Base-by-base conservation (phyloP, 1,140 invertebrate species). In the Pogonus chalceus region DNA sequence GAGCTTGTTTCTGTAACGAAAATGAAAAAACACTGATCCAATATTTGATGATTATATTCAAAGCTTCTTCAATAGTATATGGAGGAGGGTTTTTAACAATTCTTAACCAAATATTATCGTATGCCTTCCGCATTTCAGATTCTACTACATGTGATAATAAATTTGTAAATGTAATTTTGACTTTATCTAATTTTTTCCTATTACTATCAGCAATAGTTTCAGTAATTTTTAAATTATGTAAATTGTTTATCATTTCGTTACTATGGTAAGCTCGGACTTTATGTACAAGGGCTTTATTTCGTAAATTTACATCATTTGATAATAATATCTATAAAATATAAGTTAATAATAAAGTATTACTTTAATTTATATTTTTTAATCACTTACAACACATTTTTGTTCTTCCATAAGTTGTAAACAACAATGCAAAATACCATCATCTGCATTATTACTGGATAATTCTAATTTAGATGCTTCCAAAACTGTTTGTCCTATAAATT, bases 271-370 rank as follows among this genome's bases (percentile, higher is more conserved):
- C 37, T 18, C 18, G 9, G 4, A 43, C 4, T 10, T 43, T 43
- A 43, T 43, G 7, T 16, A 43, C 18, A 4, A 43, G 4, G 7
- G 37, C 37, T 43, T 43, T 43, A 18, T 18, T 43, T 4, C 37
- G 37, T 43, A 43, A 43, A 18, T 43, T 43, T 16, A 43, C 18
- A 43, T 43, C 37, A 43, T 43, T 43, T 43, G 37, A 43, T 43
- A 43, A 18, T 43, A 43, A 18, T 10, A 43, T 18, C 37, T 43
- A 43, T 16, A 43, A 43, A 4, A 31, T 31, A 7, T 31, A 7
- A 31, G 26, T 31, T 31, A 7, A 7, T 31, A 14, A 14, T 31
- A 7, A 31, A 31, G 26, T 31, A 7, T 31, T 31, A 7, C 26
- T 31, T 7, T 31, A 7, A 31, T 31, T 31, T 31, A 7, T 14